These are phyloP conservation scores for Chlorospingus semifuscus DNA, from an alignment of 2,797 vertebrate genomes.

Conservation along the genomic window DNA sequence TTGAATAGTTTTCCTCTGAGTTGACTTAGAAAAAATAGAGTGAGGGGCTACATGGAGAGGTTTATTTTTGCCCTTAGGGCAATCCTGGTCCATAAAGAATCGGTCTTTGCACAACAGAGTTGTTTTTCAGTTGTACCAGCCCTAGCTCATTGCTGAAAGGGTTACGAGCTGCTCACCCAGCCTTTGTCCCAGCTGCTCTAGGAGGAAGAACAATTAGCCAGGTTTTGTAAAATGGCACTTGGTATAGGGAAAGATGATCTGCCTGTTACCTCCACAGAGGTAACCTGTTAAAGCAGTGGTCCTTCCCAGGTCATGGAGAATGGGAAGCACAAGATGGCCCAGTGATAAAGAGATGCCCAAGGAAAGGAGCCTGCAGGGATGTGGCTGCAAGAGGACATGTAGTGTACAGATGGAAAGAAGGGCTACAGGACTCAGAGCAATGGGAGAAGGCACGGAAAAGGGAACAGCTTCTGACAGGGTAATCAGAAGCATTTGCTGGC, in stretches of 20 bases:
- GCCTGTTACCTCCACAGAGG: neutral
- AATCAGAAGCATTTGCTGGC: neutral
- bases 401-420: neutral
- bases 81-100: neutral
- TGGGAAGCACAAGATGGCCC: neutral
- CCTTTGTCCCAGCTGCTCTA: neutral
- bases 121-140: neutral
- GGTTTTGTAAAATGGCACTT: neutral
- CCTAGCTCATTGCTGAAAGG: neutral
- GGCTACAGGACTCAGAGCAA: neutral
- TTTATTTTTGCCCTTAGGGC: constrained; percentile 4
- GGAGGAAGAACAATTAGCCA: neutral
- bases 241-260: neutral
- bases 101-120: neutral
- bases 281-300: neutral
- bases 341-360: neutral
- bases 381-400: neutral
- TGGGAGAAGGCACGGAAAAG: neutral
- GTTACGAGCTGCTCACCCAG: neutral
- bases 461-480: neutral
- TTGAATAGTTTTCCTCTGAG: constrained; percentile 37
- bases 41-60: neutral
- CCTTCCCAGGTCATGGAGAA: neutral
- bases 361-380: neutral
- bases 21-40: neutral